Conservation (phyloP, 2,888 invertebrate species). For the Elysia crispata region DNA sequence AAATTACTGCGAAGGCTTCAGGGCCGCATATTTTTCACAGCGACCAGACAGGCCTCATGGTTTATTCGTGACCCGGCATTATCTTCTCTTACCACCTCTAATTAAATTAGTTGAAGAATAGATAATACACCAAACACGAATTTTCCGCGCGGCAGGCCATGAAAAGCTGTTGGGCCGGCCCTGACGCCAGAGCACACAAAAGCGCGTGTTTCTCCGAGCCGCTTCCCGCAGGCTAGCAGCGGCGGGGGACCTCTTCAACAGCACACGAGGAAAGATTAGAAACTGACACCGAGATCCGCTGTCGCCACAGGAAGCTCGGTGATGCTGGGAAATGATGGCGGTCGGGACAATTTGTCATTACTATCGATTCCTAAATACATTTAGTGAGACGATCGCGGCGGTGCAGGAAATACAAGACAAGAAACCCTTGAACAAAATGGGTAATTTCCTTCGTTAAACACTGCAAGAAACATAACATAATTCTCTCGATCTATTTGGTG, state of each 20-base stretch:
- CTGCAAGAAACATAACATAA: no score
- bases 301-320: slow-evolving; percentile 6
- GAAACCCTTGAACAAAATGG: no score
- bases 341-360: no score
- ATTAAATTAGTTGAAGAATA: slow-evolving; percentile 56
- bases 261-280: slow-evolving; percentile 44
- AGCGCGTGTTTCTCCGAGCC: slow-evolving; percentile 37
- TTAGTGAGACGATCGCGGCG: no score
- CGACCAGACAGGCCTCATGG: not conserved
- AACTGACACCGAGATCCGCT: slow-evolving; percentile 49
- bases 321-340: not conserved
- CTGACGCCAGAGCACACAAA: slow-evolving; percentile 49
- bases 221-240: slow-evolving; percentile 24
- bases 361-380: no score
- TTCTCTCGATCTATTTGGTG: no score
- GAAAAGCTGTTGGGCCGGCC: slow-evolving; percentile 50
- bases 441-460: no score
- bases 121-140: slow-evolving; percentile 52
- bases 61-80: slow-evolving; percentile 39
- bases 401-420: no score
- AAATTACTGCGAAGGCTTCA: slow-evolving; percentile 3
- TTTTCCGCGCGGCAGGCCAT: slow-evolving; percentile 50
- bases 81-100: slow-evolving; percentile 35
- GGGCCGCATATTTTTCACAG: not conserved
- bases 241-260: slow-evolving; percentile 43